These are phyloP conservation scores for Teleiodes luculella DNA, from an alignment of 2,888 invertebrate genomes.

Conservation along the genomic window DNA sequence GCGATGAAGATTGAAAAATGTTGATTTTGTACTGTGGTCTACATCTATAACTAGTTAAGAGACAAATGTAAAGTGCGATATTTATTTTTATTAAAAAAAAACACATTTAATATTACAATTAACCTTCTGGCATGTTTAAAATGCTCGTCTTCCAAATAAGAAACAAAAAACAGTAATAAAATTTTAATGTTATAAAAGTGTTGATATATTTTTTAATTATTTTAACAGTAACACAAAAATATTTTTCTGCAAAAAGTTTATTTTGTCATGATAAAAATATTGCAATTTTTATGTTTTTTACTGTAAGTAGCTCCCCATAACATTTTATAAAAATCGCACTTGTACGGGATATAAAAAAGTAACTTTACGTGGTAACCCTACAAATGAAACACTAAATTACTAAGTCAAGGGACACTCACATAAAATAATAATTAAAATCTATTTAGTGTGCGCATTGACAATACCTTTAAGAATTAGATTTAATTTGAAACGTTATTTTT, in stretches of 20 bases:
- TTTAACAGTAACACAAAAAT: not conserved
- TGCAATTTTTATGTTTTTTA: not conserved
- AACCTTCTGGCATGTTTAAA: too few species aligned
- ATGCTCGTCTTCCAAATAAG: too few species aligned
- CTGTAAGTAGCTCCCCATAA: too few species aligned
- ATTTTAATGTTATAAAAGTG: too few species aligned
- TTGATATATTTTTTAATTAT: not conserved
- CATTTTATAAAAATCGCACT: constrained; percentile 7
- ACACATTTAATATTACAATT: too few species aligned
- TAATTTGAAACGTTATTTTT: constrained; percentile 21
- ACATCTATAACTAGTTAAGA: constrained; percentile 8
- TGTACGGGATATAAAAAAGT: constrained; percentile 4
- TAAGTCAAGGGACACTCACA: constrained; percentile 42
- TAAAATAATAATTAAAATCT: constrained; percentile 42
- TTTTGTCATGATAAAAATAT: too few species aligned
- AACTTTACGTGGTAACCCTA: constrained; percentile 29
- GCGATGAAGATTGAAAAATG: not conserved
- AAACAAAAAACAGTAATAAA: too few species aligned
- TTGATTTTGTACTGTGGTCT: constrained; percentile 23
- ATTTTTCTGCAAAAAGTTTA: too few species aligned
- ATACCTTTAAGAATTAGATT: constrained; percentile 40
- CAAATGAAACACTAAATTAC: constrained; percentile 32
- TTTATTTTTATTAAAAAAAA: too few species aligned
- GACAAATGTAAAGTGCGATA: constrained; percentile 15
- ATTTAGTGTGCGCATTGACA: constrained; percentile 71